phyloP scores from a whole-genome alignment of 1,140 invertebrate species.

The Zaprionus kolodkinae region DNA sequence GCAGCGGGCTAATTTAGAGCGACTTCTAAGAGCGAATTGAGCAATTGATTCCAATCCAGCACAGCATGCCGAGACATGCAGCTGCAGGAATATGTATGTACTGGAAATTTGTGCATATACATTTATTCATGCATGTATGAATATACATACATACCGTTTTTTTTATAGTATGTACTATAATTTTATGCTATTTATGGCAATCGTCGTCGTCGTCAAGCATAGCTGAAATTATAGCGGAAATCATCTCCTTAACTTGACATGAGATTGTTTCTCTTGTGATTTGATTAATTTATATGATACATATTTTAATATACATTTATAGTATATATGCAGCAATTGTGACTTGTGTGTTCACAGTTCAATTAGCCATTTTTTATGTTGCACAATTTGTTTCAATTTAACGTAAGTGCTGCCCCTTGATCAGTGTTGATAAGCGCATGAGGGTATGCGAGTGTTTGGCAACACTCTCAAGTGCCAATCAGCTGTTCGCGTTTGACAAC shows the following conservation, averaged over 20 bases:
- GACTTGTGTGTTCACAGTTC: neutral
- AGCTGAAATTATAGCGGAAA: neutral
- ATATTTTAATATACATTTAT: neutral
- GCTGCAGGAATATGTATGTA: neutral
- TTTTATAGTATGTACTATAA: neutral
- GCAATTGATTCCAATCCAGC: slow-evolving; percentile 47
- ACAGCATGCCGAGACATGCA: slow-evolving; percentile 10
- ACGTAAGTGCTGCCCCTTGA: neutral
- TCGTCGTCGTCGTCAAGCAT: neutral
- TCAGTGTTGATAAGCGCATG: slow-evolving; percentile 43
- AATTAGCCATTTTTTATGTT: neutral
- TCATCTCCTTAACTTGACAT: neutral
- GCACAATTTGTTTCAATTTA: slow-evolving; percentile 8
- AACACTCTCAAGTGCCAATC: neutral
- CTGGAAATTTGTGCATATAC: neutral
- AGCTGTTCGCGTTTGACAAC: slow-evolving; percentile 34
- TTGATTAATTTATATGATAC: slow-evolving; percentile 5
- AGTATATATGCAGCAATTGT: neutral
- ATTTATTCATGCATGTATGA: neutral
- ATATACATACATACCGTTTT: neutral
- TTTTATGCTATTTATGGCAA: neutral
- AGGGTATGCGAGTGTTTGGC: neutral
- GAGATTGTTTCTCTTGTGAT: slow-evolving; percentile 1
- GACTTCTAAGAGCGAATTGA: neutral
- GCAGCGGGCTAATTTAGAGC: slow-evolving; percentile 4